These are phyloP conservation scores for Clupea harengus DNA, from an alignment of 2,113 vertebrate species.

Conservation along the genomic window DNA sequence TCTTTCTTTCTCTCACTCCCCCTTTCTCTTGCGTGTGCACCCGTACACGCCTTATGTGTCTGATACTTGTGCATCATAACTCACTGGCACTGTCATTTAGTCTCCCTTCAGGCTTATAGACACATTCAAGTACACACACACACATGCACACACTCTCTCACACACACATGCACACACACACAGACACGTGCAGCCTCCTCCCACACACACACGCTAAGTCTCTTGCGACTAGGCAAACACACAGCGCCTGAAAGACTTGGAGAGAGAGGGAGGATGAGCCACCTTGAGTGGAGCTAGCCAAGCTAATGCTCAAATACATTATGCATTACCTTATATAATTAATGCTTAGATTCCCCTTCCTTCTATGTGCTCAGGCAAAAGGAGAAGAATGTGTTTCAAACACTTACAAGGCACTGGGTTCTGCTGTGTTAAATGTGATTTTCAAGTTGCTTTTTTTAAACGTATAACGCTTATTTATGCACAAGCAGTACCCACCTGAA, in stretches of 20 bases:
- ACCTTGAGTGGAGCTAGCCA: background rate
- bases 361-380: background rate
- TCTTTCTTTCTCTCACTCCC: background rate
- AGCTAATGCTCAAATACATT: background rate
- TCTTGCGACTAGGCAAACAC: background rate
- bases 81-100: background rate
- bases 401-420: background rate
- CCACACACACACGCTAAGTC: background rate
- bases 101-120: constrained; percentile 22
- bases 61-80: background rate
- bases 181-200: constrained; percentile 4
- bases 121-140: constrained; percentile 36
- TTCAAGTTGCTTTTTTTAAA: background rate
- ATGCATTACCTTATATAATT: constrained; percentile 9
- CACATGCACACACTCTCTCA: constrained; percentile 18
- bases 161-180: constrained; percentile 15
- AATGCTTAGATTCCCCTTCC: background rate
- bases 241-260: background rate
- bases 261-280: background rate
- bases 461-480: background rate
- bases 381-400: background rate
- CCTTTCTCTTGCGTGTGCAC: background rate
- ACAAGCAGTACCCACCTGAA: background rate
- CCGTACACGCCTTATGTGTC: background rate
- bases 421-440: background rate